A percentile compares a stretch with the other conserved stretches of the same genome.
Conservation (phyloP, 2,113 vertebrate genomes). For the Hiodon tergisus region DNA sequence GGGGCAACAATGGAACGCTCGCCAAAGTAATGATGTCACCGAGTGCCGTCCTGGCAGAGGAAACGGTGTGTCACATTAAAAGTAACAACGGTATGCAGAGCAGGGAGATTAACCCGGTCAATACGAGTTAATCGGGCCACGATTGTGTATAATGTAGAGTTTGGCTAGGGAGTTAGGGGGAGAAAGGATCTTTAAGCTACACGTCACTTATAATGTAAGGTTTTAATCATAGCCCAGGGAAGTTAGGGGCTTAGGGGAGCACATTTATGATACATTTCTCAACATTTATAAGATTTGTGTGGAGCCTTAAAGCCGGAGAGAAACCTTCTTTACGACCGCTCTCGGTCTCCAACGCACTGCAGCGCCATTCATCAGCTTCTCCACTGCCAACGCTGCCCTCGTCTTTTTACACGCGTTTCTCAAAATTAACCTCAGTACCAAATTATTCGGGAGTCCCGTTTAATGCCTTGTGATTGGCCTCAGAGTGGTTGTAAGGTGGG, state of each 20-base stretch:
- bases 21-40: slow-evolving; percentile 46
- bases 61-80: slow-evolving; percentile 51
- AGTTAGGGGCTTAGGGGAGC: background rate
- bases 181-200: slow-evolving; percentile 8
- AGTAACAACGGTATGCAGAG: slow-evolving; percentile 31
- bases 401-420: slow-evolving; percentile 11
- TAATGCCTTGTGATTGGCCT: background rate
- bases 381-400: background rate
- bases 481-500: background rate
- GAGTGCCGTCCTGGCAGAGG: slow-evolving; percentile 46
- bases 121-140: slow-evolving; percentile 21
- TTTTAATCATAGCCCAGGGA: slow-evolving; percentile 17
- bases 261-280: slow-evolving; percentile 21
- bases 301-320: background rate
- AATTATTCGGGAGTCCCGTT: slow-evolving; percentile 16
- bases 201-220: slow-evolving; percentile 18
- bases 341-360: slow-evolving; percentile 7
- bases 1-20: too few relatives aligned
- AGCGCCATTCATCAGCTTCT: slow-evolving; percentile 10
- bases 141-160: background rate
- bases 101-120: slow-evolving; percentile 46
- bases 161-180: background rate
- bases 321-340: slow-evolving; percentile 8
- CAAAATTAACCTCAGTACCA: slow-evolving; percentile 16
- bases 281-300: slow-evolving; percentile 14